Base-by-base conservation (phyloP, 2,797 vertebrate genomes). In the Pogonophryne albipinna region DNA sequence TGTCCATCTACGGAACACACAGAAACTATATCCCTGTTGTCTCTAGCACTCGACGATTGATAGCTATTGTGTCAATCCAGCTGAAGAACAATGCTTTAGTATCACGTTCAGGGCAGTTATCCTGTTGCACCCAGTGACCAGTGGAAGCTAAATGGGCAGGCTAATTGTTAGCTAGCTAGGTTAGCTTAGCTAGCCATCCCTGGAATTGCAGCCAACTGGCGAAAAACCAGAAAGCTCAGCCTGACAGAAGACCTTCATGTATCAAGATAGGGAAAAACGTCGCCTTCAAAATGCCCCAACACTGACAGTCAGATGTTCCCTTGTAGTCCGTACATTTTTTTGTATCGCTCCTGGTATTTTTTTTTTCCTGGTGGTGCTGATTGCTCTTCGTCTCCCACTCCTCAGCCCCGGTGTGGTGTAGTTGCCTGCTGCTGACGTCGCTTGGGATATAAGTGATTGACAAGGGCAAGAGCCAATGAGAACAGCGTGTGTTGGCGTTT, bases 361-460 rank as follows among this genome's bases (percentile, higher is more conserved):
- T 27, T 79, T 86, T 87, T 72, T 83, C 76, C 88, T 87, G 74
- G 66, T 90, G 88, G 82, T 89, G 86, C 65, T 77, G 85, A 66
- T 87, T 70, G 84, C 89, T 91, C 89, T 87, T 91, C 93, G 90
- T 93, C 93, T 87, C 90, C 91, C 89, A 87, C 91, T 92, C 88
- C 87, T 87, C 86, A 89, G 80, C 89, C 88, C 93, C 91, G 82
- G 90, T 91, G 89, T 86, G 89, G 83, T 79, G 89, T 65, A 80
- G 71, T 63, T 82, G 68, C 42, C 60, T 85, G 78, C 50, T 79
- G 80, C 82, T 92, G 90, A 90, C 87, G 92, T 91, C 73, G 72
- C 85, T 45, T 51, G 71, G 80, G 73, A 86, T 81, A 65, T 20
- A 10, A 11, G 7, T 89, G 91, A 93, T 79, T 85, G 94, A 90